Conservation (phyloP, 2,888 invertebrate species). For the Mesorhabditis belari region DNA sequence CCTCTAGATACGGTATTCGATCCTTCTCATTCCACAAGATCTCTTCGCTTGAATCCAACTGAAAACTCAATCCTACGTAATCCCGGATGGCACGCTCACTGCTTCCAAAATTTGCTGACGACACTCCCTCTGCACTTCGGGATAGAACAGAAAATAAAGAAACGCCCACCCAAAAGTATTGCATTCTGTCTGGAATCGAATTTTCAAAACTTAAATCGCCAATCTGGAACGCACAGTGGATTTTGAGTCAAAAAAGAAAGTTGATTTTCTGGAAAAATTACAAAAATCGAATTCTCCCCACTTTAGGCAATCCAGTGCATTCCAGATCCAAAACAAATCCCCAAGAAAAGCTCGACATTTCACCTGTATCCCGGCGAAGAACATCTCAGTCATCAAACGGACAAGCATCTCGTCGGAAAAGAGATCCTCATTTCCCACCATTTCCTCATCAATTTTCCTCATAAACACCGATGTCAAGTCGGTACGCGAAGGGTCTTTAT, state of each 20-base stretch:
- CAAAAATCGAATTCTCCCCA: no score
- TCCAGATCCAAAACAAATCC: no score
- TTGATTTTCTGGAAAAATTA: no score
- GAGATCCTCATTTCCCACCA: neutral
- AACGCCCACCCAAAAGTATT: slow-evolving; percentile 11
- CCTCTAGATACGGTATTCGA: slow-evolving; percentile 8
- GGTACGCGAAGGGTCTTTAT: neutral
- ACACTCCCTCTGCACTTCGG: slow-evolving; percentile 4
- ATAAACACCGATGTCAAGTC: slow-evolving; percentile 6
- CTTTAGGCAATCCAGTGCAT: no score
- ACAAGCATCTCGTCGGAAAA: slow-evolving; percentile 5
- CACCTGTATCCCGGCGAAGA: slow-evolving; percentile 10
- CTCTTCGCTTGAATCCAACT: neutral
- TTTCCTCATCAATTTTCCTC: slow-evolving; percentile 5
- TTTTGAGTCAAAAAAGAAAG: no score
- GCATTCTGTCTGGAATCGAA: slow-evolving; percentile 10
- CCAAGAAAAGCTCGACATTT: no score
- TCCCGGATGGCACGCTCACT: neutral
- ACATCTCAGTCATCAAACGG: slow-evolving; percentile 7
- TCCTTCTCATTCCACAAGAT: slow-evolving; percentile 2
- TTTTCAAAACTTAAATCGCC: no score
- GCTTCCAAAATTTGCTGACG: slow-evolving; percentile 5
- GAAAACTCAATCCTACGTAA: neutral
- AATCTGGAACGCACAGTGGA: no score
- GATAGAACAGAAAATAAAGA: slow-evolving; percentile 4